Conservation (phyloP, 2,797 vertebrate genomes). For the Ibycter americanus region DNA sequence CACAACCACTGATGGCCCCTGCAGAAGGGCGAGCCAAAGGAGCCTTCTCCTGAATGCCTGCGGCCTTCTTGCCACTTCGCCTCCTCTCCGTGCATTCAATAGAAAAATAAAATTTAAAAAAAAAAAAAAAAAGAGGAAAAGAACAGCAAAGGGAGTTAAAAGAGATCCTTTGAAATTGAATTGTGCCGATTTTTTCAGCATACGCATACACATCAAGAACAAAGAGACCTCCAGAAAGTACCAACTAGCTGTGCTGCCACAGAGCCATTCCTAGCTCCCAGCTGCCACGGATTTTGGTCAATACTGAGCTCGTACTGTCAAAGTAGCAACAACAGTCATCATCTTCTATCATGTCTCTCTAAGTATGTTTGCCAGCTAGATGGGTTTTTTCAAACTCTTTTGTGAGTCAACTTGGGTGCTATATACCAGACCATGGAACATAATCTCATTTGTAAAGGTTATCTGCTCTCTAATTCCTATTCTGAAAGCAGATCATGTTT, state of each 20-base stretch:
- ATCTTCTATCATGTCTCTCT: not conserved
- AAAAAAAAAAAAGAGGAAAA: not conserved
- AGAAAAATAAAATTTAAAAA: not conserved
- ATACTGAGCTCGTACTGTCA: not conserved
- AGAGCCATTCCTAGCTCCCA: not conserved
- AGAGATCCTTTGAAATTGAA: not conserved
- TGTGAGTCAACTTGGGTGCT: not conserved
- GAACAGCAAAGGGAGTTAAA: not conserved
- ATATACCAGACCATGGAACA: not conserved
- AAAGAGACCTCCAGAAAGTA: not conserved
- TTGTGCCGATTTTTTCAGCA: not conserved
- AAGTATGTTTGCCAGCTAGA: not conserved
- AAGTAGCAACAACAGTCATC: not conserved
- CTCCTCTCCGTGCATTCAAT: not conserved
- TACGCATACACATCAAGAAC: not conserved
- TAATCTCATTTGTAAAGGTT: conserved; percentile 43
- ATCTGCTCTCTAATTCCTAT: conserved; percentile 46
- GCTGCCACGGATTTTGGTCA: not conserved
- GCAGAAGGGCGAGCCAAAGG: not conserved
- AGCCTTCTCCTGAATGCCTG: not conserved
- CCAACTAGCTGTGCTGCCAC: not conserved
- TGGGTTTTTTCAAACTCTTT: not conserved
- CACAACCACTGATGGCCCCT: not conserved
- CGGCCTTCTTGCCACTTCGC: not conserved
- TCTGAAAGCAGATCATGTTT: conserved; percentile 26